A percentile compares a stretch with the other conserved stretches of the same genome.
phyloP scores from a whole-genome alignment of 2,888 invertebrate genomes.

The Drosophila robusta region DNA sequence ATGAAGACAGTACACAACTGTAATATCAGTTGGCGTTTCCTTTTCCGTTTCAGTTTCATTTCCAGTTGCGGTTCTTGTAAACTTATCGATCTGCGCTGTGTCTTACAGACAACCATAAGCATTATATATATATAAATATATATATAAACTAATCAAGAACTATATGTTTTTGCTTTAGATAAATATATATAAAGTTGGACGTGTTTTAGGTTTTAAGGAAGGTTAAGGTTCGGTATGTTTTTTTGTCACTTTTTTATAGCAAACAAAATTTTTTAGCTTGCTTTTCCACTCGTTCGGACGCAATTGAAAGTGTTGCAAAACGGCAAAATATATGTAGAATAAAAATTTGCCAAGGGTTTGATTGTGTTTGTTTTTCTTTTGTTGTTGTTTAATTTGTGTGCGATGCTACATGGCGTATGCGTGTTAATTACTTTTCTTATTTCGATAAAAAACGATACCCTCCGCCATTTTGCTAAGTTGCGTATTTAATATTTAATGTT shows the following conservation, averaged over 20 bases:
- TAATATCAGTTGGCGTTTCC: constrained; percentile 1
- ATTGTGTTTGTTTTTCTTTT: constrained; percentile 1
- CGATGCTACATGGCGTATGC: constrained; percentile 58
- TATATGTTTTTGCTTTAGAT: constrained; percentile 1
- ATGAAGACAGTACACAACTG: neutral
- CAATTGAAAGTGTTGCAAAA: constrained; percentile 54
- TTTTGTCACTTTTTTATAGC: constrained; percentile 13
- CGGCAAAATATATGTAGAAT: constrained; percentile 21
- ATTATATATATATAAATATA: constrained; percentile 19
- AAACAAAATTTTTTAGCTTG: constrained; percentile 33
- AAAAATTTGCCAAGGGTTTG: constrained; percentile 15
- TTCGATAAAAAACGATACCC: constrained; percentile 10
- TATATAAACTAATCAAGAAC: constrained; percentile 27
- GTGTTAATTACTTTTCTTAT: constrained; percentile 36
- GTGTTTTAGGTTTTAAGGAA: constrained; percentile 55
- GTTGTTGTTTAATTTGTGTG: constrained; percentile 14
- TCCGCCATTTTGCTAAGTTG: constrained; percentile 27
- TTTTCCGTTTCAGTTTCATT: neutral
- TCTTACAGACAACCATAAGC: constrained; percentile 55
- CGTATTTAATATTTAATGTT: constrained; percentile 17
- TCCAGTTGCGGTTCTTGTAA: neutral
- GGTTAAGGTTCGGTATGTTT: constrained; percentile 30
- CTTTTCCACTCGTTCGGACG: constrained; percentile 47
- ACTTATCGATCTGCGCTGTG: constrained; percentile 25
- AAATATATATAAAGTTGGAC: constrained; percentile 43